These are phyloP conservation scores for Esperia sulphurella DNA, from an alignment of 2,888 invertebrate genomes.

Conservation along the genomic window DNA sequence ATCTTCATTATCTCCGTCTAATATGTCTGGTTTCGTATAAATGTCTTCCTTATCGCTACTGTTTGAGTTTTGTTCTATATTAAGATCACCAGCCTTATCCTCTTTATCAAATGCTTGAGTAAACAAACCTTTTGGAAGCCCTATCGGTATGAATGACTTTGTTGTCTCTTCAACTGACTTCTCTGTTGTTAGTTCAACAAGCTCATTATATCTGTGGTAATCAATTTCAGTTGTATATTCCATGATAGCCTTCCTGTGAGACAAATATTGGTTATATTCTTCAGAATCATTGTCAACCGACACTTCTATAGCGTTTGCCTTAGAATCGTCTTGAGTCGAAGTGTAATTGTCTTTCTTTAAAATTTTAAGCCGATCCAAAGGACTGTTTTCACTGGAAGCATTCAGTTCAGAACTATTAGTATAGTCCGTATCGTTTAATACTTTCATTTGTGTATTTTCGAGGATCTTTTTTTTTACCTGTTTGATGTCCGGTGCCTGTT, in stretches of 20 bases:
- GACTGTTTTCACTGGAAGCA: slow-evolving; percentile 11
- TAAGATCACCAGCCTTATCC: background rate
- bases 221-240: background rate
- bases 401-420: slow-evolving; percentile 6
- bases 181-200: background rate
- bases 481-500: slow-evolving; percentile 59
- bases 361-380: slow-evolving; percentile 9
- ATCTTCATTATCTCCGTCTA: background rate
- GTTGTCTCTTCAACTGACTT: background rate
- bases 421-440: slow-evolving; percentile 7
- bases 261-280: background rate
- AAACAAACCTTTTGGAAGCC: background rate
- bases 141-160: background rate
- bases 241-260: background rate
- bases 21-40: background rate
- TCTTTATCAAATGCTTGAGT: background rate
- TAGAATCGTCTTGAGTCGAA: background rate
- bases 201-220: background rate
- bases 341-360: slow-evolving; percentile 16
- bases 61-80: background rate
- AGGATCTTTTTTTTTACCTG: slow-evolving; percentile 33
- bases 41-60: background rate
- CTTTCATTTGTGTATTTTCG: background rate
- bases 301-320: background rate
- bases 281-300: background rate